phyloP scores from a whole-genome alignment of 2,888 invertebrate species.

The Dendrolimus pini region DNA sequence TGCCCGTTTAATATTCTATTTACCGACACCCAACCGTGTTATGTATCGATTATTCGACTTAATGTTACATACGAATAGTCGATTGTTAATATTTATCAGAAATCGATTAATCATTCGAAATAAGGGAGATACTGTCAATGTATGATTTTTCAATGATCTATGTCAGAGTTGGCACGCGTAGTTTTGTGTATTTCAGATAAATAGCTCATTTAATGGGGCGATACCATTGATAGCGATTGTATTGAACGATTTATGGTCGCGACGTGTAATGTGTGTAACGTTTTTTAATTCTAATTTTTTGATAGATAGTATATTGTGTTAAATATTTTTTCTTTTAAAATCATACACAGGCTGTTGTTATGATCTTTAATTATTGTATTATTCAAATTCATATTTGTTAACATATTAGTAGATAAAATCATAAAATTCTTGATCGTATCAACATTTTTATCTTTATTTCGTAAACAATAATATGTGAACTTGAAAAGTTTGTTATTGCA shows the following conservation, averaged over 20 bases:
- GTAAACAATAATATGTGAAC: no score
- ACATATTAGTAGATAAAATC: no score
- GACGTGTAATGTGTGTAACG: constrained; percentile 45
- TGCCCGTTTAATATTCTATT: constrained; percentile 59
- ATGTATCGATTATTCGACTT: constrained; percentile 12
- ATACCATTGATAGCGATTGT: constrained; percentile 52
- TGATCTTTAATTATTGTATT: no score
- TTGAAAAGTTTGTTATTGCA: no score
- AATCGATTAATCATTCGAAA: constrained; percentile 54
- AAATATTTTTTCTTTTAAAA: no score
- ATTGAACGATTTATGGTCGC: constrained; percentile 54
- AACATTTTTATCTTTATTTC: no score
- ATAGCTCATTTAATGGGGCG: constrained; percentile 56
- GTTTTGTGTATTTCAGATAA: constrained; percentile 60
- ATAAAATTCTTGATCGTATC: no score
- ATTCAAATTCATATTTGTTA: no score
- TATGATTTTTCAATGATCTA: constrained; percentile 56
- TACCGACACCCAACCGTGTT: constrained; percentile 44
- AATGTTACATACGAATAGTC: constrained; percentile 19
- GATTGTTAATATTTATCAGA: constrained; percentile 25
- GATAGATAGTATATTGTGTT: no score
- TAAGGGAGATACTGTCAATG: constrained; percentile 56
- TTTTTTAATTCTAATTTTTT: neutral
- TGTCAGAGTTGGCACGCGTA: constrained; percentile 55
- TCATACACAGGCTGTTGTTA: no score